These are phyloP conservation scores for Apoda limacodes DNA, from an alignment of 2,888 invertebrate species.

Conservation along the genomic window DNA sequence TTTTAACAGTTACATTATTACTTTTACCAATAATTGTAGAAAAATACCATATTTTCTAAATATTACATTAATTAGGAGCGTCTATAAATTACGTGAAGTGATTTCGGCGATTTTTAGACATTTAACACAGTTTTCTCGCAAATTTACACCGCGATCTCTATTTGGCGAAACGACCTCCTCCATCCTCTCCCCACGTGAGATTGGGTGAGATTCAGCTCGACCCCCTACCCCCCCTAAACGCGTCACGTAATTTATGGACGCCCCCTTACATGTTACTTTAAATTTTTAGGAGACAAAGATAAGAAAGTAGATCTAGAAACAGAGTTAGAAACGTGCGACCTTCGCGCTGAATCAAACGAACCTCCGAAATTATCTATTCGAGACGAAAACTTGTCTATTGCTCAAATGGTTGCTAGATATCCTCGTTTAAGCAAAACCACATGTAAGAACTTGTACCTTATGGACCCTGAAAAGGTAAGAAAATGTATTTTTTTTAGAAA, in stretches of 20 bases:
- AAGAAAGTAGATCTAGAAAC: slow-evolving; percentile 66
- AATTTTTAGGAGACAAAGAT: slow-evolving; percentile 59
- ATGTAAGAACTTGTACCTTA: slow-evolving; percentile 79
- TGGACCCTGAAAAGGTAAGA: slow-evolving; percentile 76
- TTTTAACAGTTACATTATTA: no score
- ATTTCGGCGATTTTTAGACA: no score
- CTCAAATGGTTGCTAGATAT: slow-evolving; percentile 77
- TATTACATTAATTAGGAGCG: slow-evolving; percentile 5
- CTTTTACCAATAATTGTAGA: no score
- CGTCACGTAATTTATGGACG: no score
- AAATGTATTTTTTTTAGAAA: neutral
- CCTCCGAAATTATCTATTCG: slow-evolving; percentile 72
- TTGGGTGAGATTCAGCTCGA: no score
- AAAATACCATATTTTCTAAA: slow-evolving; percentile 1
- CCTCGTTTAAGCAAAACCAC: slow-evolving; percentile 70
- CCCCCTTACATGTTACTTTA: slow-evolving; percentile 2
- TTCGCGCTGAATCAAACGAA: slow-evolving; percentile 61
- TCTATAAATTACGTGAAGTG: no score
- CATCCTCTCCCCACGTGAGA: no score
- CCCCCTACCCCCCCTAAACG: slow-evolving; percentile 20
- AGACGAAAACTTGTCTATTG: slow-evolving; percentile 78
- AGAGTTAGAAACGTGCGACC: slow-evolving; percentile 74
- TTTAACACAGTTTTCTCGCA: no score
- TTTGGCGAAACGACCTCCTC: no score
- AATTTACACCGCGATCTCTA: no score